A percentile compares a stretch with the other conserved stretches of the same genome.
phyloP scores from a whole-genome alignment of 2,797 vertebrate species.

The Apodemus agrarius region DNA sequence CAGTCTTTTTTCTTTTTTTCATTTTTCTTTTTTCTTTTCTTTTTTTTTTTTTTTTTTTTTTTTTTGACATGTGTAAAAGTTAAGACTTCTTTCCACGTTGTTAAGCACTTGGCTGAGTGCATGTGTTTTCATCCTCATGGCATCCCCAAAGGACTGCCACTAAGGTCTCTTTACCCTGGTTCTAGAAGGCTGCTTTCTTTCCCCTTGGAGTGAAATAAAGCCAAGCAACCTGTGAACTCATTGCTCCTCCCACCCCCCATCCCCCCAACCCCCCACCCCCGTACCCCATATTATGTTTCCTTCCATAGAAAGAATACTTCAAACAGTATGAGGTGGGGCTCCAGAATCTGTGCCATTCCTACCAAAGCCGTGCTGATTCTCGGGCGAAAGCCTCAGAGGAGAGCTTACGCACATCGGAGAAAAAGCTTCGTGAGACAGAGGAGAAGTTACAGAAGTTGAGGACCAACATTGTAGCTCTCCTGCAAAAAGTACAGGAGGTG shows the following conservation, averaged over 20 bases:
- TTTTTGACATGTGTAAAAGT: not conserved
- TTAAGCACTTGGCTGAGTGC: not conserved
- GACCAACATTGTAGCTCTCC: constrained; percentile 97
- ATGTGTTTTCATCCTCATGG: not conserved
- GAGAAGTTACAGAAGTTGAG: constrained; percentile 97
- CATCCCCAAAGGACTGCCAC: not conserved
- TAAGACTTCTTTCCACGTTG: not conserved
- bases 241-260: not conserved
- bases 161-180: not conserved
- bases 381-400: constrained; percentile 96
- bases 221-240: not conserved
- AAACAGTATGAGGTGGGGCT: constrained; percentile 98
- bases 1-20: not conserved
- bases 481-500: constrained; percentile 99
- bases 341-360: constrained; percentile 97
- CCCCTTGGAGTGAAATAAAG: not conserved
- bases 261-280: too few species aligned
- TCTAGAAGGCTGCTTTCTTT: not conserved
- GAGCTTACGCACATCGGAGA: constrained; percentile 91
- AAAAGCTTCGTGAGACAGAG: constrained; percentile 93
- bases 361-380: constrained; percentile 95
- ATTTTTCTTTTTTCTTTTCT: not conserved
- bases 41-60: not conserved
- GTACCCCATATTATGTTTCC: not conserved
- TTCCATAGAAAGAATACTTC: constrained; percentile 97